Evolutionary conservation across 2,113 vertebrate species (phyloP), one percentile per base, ranked within the genome.

Genomic region (Rutilus rutilus): DNA sequence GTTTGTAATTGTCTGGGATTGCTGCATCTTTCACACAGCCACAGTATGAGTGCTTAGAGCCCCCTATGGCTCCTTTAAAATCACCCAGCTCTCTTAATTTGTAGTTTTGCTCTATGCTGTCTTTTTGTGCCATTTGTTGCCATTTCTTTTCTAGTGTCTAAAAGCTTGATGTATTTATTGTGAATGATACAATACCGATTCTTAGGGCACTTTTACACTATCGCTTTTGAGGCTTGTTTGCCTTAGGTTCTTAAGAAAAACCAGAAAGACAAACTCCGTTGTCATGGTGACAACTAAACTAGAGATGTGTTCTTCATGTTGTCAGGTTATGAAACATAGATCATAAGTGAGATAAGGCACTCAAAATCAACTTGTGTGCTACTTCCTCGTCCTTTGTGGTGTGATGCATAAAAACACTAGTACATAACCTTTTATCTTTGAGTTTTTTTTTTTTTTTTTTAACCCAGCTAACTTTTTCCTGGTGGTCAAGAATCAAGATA

Each of bases 271-370:
- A 21, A 2, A 7, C 52, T 54, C 67, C 1, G 77, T 86, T 85
- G 82, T 52, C 52, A 89, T 87, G 88, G 85, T 78, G 36, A 57
- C 62, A 25, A 42, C 80, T 30, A 59, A 85, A 45, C 42, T 69
- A 30, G 27, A 85, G 6, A 15, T 36, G 50, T 73, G 52, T 36
- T 82, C 75, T 73, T 73, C 39, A 78, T 23, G 21, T 30, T 52
- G 82, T 81, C 39, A 62, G 36, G 30, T 10, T 47, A 21, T 57
- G 69, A 25, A 85, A 82, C 69, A 75, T 86, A 47, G 67, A 84
- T 84, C 45, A 52, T 27, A 60, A 73, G 50, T 52, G 60, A 86
- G 54, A 80, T 64, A 47, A 5, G 36, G 14, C 25, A 23, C 67
- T 73, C 36, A 52, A 36, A 83, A 59, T 86, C 54, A n/a, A 42